Evolutionary conservation across 2,797 vertebrate species (phyloP), one percentile per base, ranked within the genome.

Genomic region (Argentina silus): DNA sequence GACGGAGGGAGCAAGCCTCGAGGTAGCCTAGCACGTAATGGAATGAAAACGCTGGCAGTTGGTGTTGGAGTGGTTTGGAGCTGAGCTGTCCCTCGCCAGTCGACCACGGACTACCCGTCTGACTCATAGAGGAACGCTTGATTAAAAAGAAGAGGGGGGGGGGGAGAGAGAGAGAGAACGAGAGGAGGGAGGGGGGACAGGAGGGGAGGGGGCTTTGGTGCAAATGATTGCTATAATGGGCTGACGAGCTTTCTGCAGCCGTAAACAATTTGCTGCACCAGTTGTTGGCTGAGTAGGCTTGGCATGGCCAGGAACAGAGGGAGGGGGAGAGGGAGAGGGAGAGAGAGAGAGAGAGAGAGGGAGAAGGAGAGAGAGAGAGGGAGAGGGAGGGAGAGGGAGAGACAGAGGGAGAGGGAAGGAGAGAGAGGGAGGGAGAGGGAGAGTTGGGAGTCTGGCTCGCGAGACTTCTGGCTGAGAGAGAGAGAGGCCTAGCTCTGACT

Each of bases 41-140:
- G 56, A 59, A 48, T 48, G 53, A 45, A 47, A 70, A 60, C 12
- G 43, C 11, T 70, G 68, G 36, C 55, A 69, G 19, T 69, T 69
- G 53, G 67, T 44, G 53, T n/a, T n/a, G 56, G 27, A 57, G 55
- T 15, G 55, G 68, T 60, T 70, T 21, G 47, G 23, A 60, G 10
- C 14, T 10, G n/a, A 56, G 67, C 44, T 15, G 7, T 44, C 23
- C 43, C 42, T 23, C 57, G 43, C 27, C 19, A 56, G 55, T 9
- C 14, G 7, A 15, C 36, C 21, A 56, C 12, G 6, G n/a, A n/a
- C n/a, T n/a, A n/a, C n/a, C n/a, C n/a, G n/a, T n/a, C 56, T 19
- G 56, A 57, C 55, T 57, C 17, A 19, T 57, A 57, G 21, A 57
- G 55, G 56, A 23, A 27, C 11, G 42, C 23, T 44, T 45, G 67